phyloP scores from a whole-genome alignment of 2,888 invertebrate species.

The Empis stercorea region DNA sequence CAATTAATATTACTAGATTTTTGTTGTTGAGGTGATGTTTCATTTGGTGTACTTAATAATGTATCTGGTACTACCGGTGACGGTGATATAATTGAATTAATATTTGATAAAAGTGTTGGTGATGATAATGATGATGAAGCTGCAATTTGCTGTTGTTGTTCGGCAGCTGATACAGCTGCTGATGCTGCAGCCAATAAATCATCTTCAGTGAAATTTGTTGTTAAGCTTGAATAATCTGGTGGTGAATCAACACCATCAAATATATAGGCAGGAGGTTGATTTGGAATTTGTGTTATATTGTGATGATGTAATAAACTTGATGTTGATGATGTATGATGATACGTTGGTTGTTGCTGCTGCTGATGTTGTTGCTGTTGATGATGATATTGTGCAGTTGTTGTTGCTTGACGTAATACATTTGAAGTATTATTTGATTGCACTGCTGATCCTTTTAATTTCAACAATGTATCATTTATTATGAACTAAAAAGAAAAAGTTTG shows the following conservation, averaged over 20 bases:
- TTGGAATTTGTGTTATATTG: slow-evolving; percentile 33
- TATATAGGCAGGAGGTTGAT: slow-evolving; percentile 33
- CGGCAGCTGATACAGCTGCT: slow-evolving; percentile 10
- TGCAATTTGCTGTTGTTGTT: slow-evolving; percentile 8
- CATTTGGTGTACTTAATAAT: slow-evolving; percentile 30
- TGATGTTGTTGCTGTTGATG: slow-evolving; percentile 13
- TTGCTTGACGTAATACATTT: slow-evolving; percentile 12
- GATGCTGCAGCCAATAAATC: slow-evolving; percentile 12
- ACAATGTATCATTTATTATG: slow-evolving; percentile 35
- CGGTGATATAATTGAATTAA: slow-evolving; percentile 35
- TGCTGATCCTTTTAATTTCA: slow-evolving; percentile 31
- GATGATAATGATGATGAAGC: slow-evolving; percentile 21
- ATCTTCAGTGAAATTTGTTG: slow-evolving; percentile 8
- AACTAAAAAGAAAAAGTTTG: slow-evolving; percentile 20
- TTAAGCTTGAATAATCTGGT: slow-evolving; percentile 18
- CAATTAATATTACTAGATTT: slow-evolving; percentile 6
- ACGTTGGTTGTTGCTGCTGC: neutral
- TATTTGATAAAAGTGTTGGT: slow-evolving; percentile 28
- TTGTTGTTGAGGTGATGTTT: slow-evolving; percentile 11
- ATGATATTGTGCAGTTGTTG: slow-evolving; percentile 12
- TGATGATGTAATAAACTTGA: slow-evolving; percentile 25
- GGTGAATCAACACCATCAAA: slow-evolving; percentile 33
- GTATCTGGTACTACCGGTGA: slow-evolving; percentile 34
- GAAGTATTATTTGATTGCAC: slow-evolving; percentile 7
- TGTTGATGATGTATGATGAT: slow-evolving; percentile 6